Evolutionary conservation across 92 coral and sea anemone genomes (phyloP).

Genomic region (Porites divaricata): DNA sequence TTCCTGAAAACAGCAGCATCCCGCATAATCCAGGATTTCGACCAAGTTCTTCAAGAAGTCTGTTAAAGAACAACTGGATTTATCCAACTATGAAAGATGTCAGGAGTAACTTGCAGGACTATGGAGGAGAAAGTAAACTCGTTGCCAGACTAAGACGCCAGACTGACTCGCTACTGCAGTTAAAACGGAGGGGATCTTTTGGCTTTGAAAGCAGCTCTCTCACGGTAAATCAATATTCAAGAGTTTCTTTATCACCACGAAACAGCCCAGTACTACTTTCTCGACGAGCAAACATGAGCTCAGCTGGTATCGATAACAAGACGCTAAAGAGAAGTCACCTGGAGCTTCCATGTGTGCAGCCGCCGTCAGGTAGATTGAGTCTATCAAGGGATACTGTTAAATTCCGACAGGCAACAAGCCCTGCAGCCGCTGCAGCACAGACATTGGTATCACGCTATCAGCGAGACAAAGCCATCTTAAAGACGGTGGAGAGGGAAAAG

Average conservation of each 20-base stretch:
- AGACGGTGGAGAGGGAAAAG: background rate
- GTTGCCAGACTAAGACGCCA: constrained; percentile 5
- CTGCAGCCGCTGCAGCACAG: constrained; percentile 35
- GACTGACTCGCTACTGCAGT: background rate
- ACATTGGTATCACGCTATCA: constrained; percentile 14
- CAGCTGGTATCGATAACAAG: background rate
- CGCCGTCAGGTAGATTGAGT: constrained; percentile 11
- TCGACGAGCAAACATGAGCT: background rate
- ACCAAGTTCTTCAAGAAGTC: background rate
- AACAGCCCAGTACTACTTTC: background rate
- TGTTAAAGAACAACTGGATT: background rate
- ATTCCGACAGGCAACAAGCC: constrained; percentile 22
- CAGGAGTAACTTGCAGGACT: background rate
- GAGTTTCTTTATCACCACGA: background rate
- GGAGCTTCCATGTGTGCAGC: background rate
- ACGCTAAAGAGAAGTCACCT: background rate
- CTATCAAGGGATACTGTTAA: constrained; percentile 52
- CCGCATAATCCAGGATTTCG: background rate
- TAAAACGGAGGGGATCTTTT: background rate
- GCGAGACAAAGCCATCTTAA: constrained; percentile 34
- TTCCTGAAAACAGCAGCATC: background rate
- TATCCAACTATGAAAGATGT: background rate
- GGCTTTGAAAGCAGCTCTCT: background rate
- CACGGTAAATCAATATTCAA: background rate
- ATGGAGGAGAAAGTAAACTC: background rate